Conservation (phyloP, 2,888 invertebrate genomes). For the Nebria salina region DNA sequence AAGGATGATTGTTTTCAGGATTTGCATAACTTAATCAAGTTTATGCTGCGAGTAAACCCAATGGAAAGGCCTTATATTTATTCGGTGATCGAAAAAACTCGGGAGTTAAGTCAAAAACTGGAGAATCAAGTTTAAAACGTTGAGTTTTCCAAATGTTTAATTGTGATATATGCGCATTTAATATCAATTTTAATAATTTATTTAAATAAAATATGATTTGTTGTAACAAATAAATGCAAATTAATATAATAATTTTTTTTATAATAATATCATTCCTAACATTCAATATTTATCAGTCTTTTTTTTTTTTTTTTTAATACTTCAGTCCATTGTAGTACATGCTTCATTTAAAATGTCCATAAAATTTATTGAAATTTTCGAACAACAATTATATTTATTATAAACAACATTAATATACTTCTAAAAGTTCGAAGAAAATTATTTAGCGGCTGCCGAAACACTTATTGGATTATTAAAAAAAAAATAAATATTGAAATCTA, state of each 20-base stretch:
- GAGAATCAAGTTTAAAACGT: constrained; percentile 66
- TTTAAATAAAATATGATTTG: not conserved
- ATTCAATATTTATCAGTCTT: not conserved
- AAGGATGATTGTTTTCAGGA: constrained; percentile 64
- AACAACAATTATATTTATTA: not conserved
- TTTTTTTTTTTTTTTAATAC: not conserved
- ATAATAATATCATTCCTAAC: not conserved
- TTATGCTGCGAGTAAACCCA: constrained; percentile 78
- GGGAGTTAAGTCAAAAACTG: constrained; percentile 67
- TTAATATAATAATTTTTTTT: not conserved
- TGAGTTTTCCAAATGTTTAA: not conserved
- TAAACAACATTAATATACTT: not conserved
- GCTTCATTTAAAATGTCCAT: not conserved
- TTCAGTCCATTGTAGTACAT: not conserved
- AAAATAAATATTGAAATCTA: not conserved
- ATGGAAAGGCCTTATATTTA: constrained; percentile 81
- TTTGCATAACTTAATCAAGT: constrained; percentile 74
- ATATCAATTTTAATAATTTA: not conserved
- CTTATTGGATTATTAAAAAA: no score
- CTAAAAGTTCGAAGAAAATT: not conserved
- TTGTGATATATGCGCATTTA: no score
- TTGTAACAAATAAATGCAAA: constrained; percentile 1
- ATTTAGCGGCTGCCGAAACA: no score
- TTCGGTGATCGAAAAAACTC: constrained; percentile 72
- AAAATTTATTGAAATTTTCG: not conserved